phyloP scores from a whole-genome alignment of 2,113 vertebrate species.

The Eidolon helvum region DNA sequence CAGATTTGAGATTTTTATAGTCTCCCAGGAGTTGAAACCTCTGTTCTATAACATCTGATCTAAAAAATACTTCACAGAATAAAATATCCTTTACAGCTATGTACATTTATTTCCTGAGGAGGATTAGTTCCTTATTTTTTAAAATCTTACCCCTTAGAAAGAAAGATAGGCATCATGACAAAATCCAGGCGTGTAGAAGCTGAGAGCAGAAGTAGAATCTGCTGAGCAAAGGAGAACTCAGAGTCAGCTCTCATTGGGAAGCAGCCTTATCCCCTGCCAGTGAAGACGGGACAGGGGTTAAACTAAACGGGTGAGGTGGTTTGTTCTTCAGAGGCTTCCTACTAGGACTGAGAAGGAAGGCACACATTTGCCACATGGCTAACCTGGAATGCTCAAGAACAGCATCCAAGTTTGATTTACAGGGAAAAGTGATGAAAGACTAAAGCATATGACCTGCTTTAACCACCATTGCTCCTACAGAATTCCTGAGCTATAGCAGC shows the following conservation, averaged over 20 bases:
- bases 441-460: slow-evolving; percentile 15
- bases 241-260: fast-evolving
- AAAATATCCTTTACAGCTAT: background rate
- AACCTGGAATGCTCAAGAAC: background rate
- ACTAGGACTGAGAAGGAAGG: background rate
- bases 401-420: slow-evolving; percentile 47
- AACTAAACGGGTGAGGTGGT: background rate
- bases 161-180: background rate
- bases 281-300: background rate
- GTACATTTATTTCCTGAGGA: background rate
- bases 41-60: background rate
- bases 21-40: background rate
- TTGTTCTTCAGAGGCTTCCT: background rate
- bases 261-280: fast-evolving
- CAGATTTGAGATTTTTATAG: background rate
- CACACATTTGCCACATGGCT: background rate
- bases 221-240: fast-evolving
- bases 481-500: fast-evolving
- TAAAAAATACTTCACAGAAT: background rate
- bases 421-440: slow-evolving; percentile 38
- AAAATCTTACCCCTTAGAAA: background rate
- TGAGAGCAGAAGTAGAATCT: too few species aligned
- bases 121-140: background rate
- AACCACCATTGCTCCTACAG: background rate
- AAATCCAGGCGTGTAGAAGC: fast-evolving